Evolutionary conservation across 2,888 invertebrate genomes (phyloP).

Genomic region (Lepetodrilus schrolli): DNA sequence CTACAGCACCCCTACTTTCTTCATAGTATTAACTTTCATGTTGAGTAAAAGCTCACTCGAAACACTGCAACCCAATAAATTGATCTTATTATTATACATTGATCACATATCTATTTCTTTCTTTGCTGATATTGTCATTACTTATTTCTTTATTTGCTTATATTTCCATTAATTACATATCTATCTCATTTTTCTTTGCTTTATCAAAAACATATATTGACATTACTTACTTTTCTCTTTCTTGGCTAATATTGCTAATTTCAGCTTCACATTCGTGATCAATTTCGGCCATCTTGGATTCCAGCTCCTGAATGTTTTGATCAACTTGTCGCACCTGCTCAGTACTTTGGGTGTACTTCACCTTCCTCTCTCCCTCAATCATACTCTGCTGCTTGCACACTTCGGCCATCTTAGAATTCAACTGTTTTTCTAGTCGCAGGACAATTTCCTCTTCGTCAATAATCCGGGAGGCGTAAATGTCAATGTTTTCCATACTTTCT

Average conservation of each 20-base stretch:
- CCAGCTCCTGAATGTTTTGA: conserved; percentile 41
- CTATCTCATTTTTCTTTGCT: no score
- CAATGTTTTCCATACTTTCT: conserved; percentile 38
- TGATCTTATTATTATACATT: no score
- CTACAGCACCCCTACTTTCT: no score
- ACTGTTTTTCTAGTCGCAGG: conserved; percentile 27
- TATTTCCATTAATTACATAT: no score
- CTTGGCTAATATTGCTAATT: conserved; percentile 50
- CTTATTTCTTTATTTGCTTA: no score
- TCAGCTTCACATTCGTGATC: conserved; percentile 50
- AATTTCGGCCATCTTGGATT: conserved; percentile 51
- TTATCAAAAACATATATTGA: no score
- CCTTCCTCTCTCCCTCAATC: conserved; percentile 7
- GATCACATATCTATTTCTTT: no score
- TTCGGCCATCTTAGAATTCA: conserved; percentile 25
- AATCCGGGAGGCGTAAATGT: conserved; percentile 27
- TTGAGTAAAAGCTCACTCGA: no score
- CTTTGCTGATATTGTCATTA: no score
- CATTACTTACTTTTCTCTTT: conserved; percentile 59
- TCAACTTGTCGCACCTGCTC: conserved; percentile 9
- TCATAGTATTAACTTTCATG: no score
- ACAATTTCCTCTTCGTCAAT: conserved; percentile 24
- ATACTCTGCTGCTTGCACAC: conserved; percentile 16
- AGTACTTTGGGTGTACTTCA: background rate
- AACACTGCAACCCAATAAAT: no score